Base-by-base conservation (phyloP, 2,797 vertebrate species). In the Zonotrichia albicollis region DNA sequence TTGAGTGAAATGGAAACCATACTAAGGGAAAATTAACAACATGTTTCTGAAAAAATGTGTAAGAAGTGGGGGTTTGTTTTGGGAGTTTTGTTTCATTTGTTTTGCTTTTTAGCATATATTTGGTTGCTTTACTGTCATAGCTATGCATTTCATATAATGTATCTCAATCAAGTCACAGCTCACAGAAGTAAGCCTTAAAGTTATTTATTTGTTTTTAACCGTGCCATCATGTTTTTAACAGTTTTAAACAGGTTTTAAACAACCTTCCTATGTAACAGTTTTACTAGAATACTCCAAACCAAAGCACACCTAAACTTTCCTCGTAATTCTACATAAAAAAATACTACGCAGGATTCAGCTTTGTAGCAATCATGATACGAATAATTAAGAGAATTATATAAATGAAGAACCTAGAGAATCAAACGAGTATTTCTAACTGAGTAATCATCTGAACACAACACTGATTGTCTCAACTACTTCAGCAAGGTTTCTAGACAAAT, bases 1-100 rank as follows among this genome's bases (percentile, higher is more conserved):
- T 1, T 73, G 22, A 60, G 27, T 99, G 98, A 86, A 90, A 83
- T 36, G 16, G 16, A 65, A 91, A 73, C 6, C 14, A 16, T 5
- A 48, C 15, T 29, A 73, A 38, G 14, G 20, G 29, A 65, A 27
- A 85, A 43, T 43, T 57, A 57, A 77, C 2, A 3, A 54, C 5
- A 84, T 4, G 6, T 9, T 55, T 7, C 5, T 34, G 26, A 81
- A 62, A 26, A 83, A 79, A 72, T 21, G 16, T 13, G 6, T 21
- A 66, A 58, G 30, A 86, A 66, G 17, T 22, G 4, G 14, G 7
- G 4, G 1, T 16, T 65, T 51, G 14, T 19, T 83, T 46, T 5
- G 4, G 29, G 7, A 9, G 26, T 43, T 76, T 43, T 51, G 25
- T 51, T 83, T 40, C 5, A 51, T 22, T 65, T 65, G 8, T 19